phyloP scores from a whole-genome alignment of 1,140 invertebrate genomes.

The Scaptomyza graminum region DNA sequence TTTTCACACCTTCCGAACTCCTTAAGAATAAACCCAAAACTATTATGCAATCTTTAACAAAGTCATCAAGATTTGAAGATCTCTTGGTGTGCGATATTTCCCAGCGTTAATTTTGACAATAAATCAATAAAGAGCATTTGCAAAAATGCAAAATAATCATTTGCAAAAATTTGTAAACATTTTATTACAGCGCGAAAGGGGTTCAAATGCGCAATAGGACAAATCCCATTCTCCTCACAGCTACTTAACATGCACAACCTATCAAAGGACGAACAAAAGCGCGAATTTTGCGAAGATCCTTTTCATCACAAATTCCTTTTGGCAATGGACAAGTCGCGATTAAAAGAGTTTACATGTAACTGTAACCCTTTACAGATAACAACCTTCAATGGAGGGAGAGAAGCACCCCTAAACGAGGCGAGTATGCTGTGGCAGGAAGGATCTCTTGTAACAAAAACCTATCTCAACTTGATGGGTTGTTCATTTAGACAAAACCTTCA shows the following conservation, averaged over 20 bases:
- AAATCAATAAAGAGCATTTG: constrained; percentile 61
- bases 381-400: background rate
- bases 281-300: constrained; percentile 35
- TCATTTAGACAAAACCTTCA: background rate
- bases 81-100: constrained; percentile 7
- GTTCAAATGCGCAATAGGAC: background rate
- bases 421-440: background rate
- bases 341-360: constrained; percentile 8
- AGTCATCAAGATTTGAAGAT: constrained; percentile 33
- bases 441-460: background rate
- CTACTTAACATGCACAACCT: constrained; percentile 62
- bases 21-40: background rate
- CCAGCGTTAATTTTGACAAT: constrained; percentile 32
- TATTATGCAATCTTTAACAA: constrained; percentile 31
- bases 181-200: constrained; percentile 58
- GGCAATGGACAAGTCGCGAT: constrained; percentile 21
- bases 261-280: constrained; percentile 31
- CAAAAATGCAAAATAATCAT: constrained; percentile 65
- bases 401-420: constrained; percentile 15
- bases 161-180: constrained; percentile 77
- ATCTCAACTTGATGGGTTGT: background rate
- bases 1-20: constrained; percentile 4
- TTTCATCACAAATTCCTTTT: constrained; percentile 7
- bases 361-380: constrained; percentile 35
- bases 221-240: constrained; percentile 35